Percentiles rank a stretch among this genome's conserved stretches.
Conservation (phyloP, 2,797 vertebrate species). For the Octomys mimax region DNA sequence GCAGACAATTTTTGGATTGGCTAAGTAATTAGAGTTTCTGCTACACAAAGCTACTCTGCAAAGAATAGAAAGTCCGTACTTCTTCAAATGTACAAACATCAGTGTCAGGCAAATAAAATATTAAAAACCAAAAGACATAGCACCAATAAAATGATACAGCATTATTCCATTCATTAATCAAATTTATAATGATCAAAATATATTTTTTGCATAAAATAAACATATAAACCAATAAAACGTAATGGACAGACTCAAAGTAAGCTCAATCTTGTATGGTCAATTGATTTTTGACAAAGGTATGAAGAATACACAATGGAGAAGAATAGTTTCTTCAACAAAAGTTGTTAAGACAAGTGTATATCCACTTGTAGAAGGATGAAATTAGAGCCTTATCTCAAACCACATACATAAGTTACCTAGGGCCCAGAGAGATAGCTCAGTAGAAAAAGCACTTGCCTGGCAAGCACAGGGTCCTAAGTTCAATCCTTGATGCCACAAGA, state of each 20-base stretch:
- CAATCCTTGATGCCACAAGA: too few relatives aligned
- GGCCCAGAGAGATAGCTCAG: too few relatives aligned
- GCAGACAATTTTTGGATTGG: background rate
- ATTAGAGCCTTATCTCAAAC: background rate
- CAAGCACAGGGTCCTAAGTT: too few relatives aligned
- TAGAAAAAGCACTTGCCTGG: too few relatives aligned
- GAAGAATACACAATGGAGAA: background rate
- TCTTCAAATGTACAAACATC: background rate
- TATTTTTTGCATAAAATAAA: background rate
- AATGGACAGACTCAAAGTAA: background rate
- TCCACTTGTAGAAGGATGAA: background rate
- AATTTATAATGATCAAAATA: background rate
- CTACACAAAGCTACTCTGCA: background rate
- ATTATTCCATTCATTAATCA: background rate
- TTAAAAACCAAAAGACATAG: background rate
- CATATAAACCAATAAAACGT: background rate
- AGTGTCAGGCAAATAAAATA: background rate
- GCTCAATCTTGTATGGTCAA: background rate
- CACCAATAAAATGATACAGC: background rate
- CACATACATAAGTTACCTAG: background rate
- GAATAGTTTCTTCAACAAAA: background rate
- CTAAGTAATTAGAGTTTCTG: background rate
- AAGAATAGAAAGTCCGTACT: background rate
- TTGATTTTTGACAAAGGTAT: background rate
- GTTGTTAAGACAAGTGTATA: background rate